Conservation (phyloP, 2,888 invertebrate species). For the Cryptocheilus praepositus region DNA sequence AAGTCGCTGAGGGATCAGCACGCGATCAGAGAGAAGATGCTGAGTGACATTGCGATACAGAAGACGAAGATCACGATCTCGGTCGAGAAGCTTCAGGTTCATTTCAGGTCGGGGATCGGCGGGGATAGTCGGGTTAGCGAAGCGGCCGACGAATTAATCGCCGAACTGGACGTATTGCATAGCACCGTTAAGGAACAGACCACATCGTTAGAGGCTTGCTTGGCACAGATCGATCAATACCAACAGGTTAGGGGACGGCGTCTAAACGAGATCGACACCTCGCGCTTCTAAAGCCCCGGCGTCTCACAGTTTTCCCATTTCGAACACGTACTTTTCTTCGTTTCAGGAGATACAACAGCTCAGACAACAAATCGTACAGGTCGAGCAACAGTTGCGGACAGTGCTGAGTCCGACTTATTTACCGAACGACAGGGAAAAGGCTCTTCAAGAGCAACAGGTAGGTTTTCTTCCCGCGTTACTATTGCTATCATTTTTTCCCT, state of each 20-base stretch:
- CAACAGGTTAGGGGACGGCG: slow-evolving; percentile 78
- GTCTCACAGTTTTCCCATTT: slow-evolving; percentile 1
- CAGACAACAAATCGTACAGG: slow-evolving; percentile 88
- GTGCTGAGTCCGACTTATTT: slow-evolving; percentile 89
- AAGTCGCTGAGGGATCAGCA: slow-evolving; percentile 92
- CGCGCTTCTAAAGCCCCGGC: not conserved
- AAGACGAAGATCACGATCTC: slow-evolving; percentile 92
- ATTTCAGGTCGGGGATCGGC: slow-evolving; percentile 90
- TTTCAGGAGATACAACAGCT: slow-evolving; percentile 87
- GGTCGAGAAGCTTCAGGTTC: slow-evolving; percentile 93
- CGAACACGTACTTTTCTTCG: slow-evolving; percentile 25
- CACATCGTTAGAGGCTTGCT: slow-evolving; percentile 83
- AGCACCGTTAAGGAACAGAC: slow-evolving; percentile 81
- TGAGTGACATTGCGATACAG: slow-evolving; percentile 91
- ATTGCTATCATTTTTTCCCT: not conserved
- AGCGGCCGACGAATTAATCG: slow-evolving; percentile 82
- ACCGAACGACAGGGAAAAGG: slow-evolving; percentile 88
- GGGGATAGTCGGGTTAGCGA: slow-evolving; percentile 86
- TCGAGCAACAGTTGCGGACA: slow-evolving; percentile 90
- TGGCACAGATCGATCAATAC: slow-evolving; percentile 90
- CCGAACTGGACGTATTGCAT: slow-evolving; percentile 82
- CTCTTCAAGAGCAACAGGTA: slow-evolving; percentile 92
- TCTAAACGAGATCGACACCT: not conserved
- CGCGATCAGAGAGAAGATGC: slow-evolving; percentile 88
- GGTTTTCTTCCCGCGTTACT: slow-evolving; percentile 68